A percentile compares a stretch with the other conserved stretches of the same genome.
phyloP scores from a whole-genome alignment of 2,797 vertebrate genomes.

The Manis crassicaudata region DNA sequence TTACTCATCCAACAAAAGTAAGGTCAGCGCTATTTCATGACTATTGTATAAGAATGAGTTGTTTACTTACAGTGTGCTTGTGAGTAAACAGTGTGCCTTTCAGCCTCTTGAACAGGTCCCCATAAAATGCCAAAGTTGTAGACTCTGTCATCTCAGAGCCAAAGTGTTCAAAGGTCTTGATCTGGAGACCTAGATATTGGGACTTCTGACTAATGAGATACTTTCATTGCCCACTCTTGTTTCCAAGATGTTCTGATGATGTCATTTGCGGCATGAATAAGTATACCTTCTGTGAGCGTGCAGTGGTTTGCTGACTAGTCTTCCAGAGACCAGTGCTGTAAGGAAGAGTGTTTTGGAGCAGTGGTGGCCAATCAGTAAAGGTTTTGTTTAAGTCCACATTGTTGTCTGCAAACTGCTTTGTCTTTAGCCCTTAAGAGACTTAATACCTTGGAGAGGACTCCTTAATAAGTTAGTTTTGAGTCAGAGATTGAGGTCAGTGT shows the following conservation, averaged over 20 bases:
- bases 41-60: neutral
- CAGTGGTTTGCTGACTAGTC: slow-evolving; percentile 2
- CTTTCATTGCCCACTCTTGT: neutral
- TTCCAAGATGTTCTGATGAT: neutral
- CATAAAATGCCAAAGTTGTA: slow-evolving; percentile 2
- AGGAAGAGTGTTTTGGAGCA: slow-evolving; percentile 25
- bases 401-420: neutral
- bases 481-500: slow-evolving; percentile 26
- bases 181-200: neutral
- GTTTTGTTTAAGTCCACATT: slow-evolving; percentile 5
- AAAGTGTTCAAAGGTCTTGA: neutral
- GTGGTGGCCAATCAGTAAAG: neutral
- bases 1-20: neutral
- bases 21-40: slow-evolving; percentile 25
- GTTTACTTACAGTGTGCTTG: neutral
- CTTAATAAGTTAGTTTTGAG: slow-evolving; percentile 38
- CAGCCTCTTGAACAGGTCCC: neutral
- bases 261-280: neutral
- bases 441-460: neutral
- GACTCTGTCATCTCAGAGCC: neutral
- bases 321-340: slow-evolving; percentile 1
- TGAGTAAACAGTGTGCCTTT: neutral
- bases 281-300: neutral
- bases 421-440: slow-evolving; percentile 16
- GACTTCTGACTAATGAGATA: neutral